Evolutionary conservation across 2,888 invertebrate species (phyloP), one percentile per base, ranked within the genome.

Genomic region (Yponomeuta malinellus): DNA sequence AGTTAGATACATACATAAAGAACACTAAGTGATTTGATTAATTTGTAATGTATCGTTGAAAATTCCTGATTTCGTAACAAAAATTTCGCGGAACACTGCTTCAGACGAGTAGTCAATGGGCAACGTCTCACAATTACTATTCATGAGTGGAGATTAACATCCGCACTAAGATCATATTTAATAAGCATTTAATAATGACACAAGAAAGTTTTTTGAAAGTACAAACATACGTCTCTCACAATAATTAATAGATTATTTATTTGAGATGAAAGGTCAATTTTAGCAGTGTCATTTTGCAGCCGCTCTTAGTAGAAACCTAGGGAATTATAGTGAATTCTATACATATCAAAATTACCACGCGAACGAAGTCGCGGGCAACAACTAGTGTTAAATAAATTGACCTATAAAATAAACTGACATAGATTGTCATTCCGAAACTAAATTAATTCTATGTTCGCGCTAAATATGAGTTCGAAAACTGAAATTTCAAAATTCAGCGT

Each of bases 191-290:
- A 59, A 12, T 5, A 59, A 59, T 59, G 52, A 59, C 52, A 59
- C 52, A 67, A 33, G 67, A 67, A 67, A 67, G 67, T 67, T 43
- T 67, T 37, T 37, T 37, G 43, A 67, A 67, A 67, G 37, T 67
- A 43, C 12, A 59, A 59, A 12, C 15, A 12, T 4, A 52, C 15
- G 15, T 2, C 12, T 59, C 12, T 59, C 29, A 10, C 10, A 23
- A 64, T 64, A 64, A 64, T 64, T 64, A 23, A 64, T 31, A 4
- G 29, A n/a, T 64, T 59, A 64, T 64, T 64, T 29, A 23, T 59
- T 12, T 59, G 15, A 59, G 52, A 59, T 59, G 52, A 59, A 59
- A 59, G 12, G 52, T 15, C 52, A 59, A 15, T 59, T n/a, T 64
- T 64, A 8, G 23, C n/a, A 64, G 10, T 29, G 31, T 64, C 31